Evolutionary conservation across 2,113 vertebrate genomes (phyloP).

Genomic region (Phaethon lepturus): DNA sequence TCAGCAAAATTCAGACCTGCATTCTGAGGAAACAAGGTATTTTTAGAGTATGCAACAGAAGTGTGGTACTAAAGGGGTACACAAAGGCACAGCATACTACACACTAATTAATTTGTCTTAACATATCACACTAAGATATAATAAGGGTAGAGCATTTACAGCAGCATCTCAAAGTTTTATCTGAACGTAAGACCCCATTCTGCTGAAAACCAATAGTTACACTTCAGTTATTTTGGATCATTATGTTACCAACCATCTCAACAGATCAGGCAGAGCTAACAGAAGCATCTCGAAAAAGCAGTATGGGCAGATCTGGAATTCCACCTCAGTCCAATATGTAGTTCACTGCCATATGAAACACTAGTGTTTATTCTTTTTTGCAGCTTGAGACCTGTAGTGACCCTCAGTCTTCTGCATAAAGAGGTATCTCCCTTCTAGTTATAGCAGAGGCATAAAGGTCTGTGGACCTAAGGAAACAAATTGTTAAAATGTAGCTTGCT

Average conservation of each 20-base stretch:
- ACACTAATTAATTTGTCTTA: not conserved
- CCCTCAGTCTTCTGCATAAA: not conserved
- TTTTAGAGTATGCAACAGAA: not conserved
- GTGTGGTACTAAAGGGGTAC: not conserved
- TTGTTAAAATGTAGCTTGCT: not conserved
- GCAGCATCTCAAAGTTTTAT: not conserved
- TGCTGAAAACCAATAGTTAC: not conserved
- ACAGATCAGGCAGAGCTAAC: not conserved
- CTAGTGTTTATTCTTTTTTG: not conserved
- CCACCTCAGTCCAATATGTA: not conserved
- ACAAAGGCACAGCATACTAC: not conserved
- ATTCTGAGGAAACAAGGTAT: not conserved
- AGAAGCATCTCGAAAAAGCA: not conserved
- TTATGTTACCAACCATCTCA: not conserved
- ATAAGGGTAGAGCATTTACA: not conserved
- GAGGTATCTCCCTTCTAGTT: not conserved
- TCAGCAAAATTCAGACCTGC: not conserved
- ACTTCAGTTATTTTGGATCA: not conserved
- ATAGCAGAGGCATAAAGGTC: not conserved
- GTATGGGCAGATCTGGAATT: not conserved
- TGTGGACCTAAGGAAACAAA: not conserved
- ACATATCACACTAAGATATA: not conserved
- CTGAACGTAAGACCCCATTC: not conserved
- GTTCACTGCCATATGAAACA: not conserved
- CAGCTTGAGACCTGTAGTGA: not conserved